Evolutionary conservation across 2,888 invertebrate species (phyloP).

Genomic region (Agelastica alni): DNA sequence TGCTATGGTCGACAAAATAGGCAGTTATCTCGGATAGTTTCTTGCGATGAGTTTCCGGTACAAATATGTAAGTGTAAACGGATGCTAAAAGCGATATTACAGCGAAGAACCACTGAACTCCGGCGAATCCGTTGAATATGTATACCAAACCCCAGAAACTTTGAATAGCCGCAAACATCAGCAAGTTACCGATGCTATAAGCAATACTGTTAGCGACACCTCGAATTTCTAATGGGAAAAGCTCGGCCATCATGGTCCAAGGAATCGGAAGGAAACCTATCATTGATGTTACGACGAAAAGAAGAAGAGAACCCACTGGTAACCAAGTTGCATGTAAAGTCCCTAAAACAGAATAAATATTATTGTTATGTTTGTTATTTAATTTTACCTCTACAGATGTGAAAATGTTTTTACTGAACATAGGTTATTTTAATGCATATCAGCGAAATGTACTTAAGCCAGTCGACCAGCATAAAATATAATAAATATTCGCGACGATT

Average conservation of each 20-base stretch:
- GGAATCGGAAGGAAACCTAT: constrained; percentile 65
- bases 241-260: constrained; percentile 69
- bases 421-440: no score
- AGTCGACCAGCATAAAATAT: no score
- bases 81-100: constrained; percentile 55
- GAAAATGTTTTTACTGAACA: neutral
- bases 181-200: constrained; percentile 62
- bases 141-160: constrained; percentile 54
- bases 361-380: neutral
- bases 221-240: constrained; percentile 65
- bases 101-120: constrained; percentile 63
- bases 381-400: no score
- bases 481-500: no score
- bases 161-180: constrained; percentile 64
- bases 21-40: constrained; percentile 59
- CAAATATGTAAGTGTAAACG: constrained; percentile 56
- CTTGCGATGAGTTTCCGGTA: constrained; percentile 61
- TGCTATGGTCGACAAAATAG: constrained; percentile 55
- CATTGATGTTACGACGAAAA: constrained; percentile 65
- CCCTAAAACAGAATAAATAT: constrained; percentile 35
- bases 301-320: constrained; percentile 59
- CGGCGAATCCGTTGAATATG: constrained; percentile 57
- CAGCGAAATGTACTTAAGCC: no score
- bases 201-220: constrained; percentile 64
- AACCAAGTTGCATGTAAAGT: constrained; percentile 54